These are phyloP conservation scores for Leptoteleia sp. DNA, from an alignment of 1,140 invertebrate genomes.

Conservation along the genomic window DNA sequence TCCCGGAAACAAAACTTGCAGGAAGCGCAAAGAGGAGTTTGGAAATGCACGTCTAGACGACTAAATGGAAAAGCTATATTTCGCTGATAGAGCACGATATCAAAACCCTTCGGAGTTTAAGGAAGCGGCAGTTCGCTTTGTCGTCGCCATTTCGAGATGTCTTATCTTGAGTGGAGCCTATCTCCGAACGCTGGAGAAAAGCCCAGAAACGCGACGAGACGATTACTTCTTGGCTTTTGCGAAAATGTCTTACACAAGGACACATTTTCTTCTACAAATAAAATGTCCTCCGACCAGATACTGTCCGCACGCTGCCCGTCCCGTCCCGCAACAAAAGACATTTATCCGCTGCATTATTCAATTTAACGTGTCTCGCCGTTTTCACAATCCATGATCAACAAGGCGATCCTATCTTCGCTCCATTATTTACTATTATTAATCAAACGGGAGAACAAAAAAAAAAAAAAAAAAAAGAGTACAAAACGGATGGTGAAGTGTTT, in stretches of 20 bases:
- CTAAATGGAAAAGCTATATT: slow-evolving; percentile 64
- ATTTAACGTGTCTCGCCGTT: slow-evolving; percentile 31
- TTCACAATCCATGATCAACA: slow-evolving; percentile 32
- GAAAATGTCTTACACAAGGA: slow-evolving; percentile 54
- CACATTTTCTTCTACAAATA: slow-evolving; percentile 58
- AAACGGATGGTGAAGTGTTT: too few species aligned
- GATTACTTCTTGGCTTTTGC: slow-evolving; percentile 55
- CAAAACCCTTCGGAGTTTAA: slow-evolving; percentile 56
- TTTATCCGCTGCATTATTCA: slow-evolving; percentile 41
- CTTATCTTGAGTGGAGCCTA: slow-evolving; percentile 61
- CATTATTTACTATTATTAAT: slow-evolving; percentile 6
- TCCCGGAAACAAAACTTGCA: slow-evolving; percentile 51
- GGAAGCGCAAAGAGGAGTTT: slow-evolving; percentile 32
- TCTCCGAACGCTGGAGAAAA: slow-evolving; percentile 45
- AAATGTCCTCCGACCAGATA: slow-evolving; percentile 35
- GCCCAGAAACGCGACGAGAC: slow-evolving; percentile 48
- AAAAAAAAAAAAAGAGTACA: too few species aligned
- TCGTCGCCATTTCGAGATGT: slow-evolving; percentile 59
- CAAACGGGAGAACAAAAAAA: too few species aligned
- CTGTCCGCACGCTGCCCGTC: slow-evolving; percentile 16
- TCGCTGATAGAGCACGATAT: slow-evolving; percentile 61
- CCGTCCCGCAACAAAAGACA: slow-evolving; percentile 32
- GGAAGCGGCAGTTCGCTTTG: slow-evolving; percentile 61
- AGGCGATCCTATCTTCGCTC: slow-evolving; percentile 8
- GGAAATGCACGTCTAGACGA: slow-evolving; percentile 56